phyloP scores from a whole-genome alignment of 37 sponge, comb jelly and placozoan species.

The Halichondria panicea region DNA sequence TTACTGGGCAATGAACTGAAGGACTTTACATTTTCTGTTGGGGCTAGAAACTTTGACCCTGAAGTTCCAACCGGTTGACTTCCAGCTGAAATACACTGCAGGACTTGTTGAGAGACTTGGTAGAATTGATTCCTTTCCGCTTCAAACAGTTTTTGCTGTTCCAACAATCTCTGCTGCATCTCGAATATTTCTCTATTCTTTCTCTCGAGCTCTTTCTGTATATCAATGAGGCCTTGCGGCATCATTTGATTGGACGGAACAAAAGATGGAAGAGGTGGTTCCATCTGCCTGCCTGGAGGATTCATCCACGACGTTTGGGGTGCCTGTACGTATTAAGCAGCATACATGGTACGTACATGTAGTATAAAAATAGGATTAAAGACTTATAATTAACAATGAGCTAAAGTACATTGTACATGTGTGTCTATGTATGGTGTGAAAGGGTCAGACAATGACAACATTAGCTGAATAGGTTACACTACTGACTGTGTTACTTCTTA shows the following conservation, averaged over 20 bases:
- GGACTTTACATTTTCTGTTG: no score
- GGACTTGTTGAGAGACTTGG: constrained; percentile 31
- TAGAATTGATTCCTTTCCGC: constrained; percentile 63
- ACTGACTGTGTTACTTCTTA: no score
- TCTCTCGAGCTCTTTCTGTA: constrained; percentile 34
- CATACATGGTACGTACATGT: no score
- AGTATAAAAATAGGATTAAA: no score
- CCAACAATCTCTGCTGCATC: constrained; percentile 39
- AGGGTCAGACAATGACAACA: no score
- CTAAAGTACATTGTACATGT: no score
- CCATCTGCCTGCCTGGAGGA: background rate
- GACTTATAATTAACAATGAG: no score
- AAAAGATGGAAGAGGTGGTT: background rate
- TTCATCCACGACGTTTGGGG: background rate
- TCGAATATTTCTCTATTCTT: constrained; percentile 63
- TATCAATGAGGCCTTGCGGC: constrained; percentile 10
- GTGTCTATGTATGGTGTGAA: no score
- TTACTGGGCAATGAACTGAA: no score
- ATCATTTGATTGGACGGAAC: background rate
- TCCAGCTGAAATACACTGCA: constrained; percentile 30
- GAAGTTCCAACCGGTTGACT: background rate
- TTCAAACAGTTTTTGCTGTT: constrained; percentile 55
- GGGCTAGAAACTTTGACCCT: no score
- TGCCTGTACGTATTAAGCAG: no score
- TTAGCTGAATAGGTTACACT: no score